Evolutionary conservation across 2,113 vertebrate genomes (phyloP).

Genomic region (Melanerpes formicivorus): DNA sequence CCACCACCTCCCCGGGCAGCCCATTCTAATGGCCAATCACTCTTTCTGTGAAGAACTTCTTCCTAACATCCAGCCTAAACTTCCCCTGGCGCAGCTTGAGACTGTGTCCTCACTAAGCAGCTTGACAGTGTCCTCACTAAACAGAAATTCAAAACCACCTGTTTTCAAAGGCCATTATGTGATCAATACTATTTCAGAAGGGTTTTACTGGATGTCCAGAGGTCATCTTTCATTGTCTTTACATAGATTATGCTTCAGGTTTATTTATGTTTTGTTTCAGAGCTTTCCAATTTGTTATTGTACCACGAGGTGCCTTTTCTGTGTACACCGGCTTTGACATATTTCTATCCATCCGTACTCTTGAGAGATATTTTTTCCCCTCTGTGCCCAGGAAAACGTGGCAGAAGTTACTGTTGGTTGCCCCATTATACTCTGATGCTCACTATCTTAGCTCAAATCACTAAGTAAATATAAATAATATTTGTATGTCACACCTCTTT

Average conservation of each 20-base stretch:
- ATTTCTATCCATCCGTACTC: not conserved
- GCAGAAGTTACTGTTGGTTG: not conserved
- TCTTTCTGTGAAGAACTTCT: too few species aligned
- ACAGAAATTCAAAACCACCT: not conserved
- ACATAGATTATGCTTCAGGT: not conserved
- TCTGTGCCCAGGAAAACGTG: not conserved
- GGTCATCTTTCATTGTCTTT: not conserved
- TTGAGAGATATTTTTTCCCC: not conserved
- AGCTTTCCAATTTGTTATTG: not conserved
- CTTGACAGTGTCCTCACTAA: not conserved
- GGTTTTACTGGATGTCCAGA: not conserved
- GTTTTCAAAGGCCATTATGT: not conserved
- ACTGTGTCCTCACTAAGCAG: too few species aligned
- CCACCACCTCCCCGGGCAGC: too few species aligned
- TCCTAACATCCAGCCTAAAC: too few species aligned
- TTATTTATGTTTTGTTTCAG: not conserved
- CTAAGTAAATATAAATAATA: not conserved
- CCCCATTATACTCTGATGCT: not conserved
- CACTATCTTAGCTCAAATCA: not conserved
- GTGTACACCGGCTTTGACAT: not conserved
- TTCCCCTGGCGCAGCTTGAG: too few species aligned
- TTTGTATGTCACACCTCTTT: not conserved
- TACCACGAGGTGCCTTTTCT: not conserved
- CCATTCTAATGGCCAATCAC: too few species aligned
- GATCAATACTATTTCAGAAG: not conserved